These are phyloP conservation scores for Cherax quadricarinatus DNA, from an alignment of 1,140 invertebrate species.

Conservation along the genomic window DNA sequence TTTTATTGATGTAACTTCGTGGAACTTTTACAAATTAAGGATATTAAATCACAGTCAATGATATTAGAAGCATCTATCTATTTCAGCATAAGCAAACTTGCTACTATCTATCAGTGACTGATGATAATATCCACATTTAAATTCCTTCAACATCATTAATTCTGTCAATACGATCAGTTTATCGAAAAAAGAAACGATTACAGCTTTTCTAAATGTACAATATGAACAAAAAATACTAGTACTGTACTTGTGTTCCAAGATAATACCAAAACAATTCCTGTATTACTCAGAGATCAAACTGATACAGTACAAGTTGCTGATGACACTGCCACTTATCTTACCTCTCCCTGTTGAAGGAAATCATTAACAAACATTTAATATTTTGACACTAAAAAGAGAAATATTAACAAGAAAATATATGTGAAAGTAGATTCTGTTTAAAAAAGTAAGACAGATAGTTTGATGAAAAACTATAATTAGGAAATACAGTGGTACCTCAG, in stretches of 20 bases:
- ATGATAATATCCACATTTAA: neutral
- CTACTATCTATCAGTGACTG: neutral
- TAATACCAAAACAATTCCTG: neutral
- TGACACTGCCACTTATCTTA: slow-evolving; percentile 16
- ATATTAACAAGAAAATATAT: neutral
- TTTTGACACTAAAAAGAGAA: neutral
- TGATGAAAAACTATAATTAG: no score
- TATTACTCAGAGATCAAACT: neutral
- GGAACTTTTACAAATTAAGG: neutral
- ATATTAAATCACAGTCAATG: neutral
- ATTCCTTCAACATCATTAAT: neutral
- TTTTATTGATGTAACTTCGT: no score
- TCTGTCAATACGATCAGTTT: neutral
- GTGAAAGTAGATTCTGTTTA: neutral
- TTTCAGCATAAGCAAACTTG: neutral
- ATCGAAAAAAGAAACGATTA: neutral
- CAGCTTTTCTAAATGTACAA: neutral
- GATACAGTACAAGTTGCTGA: neutral
- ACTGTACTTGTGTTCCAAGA: neutral
- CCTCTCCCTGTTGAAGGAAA: slow-evolving; percentile 51
- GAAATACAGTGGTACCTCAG: no score
- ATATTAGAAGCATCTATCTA: neutral
- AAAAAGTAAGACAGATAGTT: no score
- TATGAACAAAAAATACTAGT: neutral
- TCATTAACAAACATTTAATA: neutral